phyloP scores from a whole-genome alignment of 2,888 invertebrate genomes.

The Agrilus mali region DNA sequence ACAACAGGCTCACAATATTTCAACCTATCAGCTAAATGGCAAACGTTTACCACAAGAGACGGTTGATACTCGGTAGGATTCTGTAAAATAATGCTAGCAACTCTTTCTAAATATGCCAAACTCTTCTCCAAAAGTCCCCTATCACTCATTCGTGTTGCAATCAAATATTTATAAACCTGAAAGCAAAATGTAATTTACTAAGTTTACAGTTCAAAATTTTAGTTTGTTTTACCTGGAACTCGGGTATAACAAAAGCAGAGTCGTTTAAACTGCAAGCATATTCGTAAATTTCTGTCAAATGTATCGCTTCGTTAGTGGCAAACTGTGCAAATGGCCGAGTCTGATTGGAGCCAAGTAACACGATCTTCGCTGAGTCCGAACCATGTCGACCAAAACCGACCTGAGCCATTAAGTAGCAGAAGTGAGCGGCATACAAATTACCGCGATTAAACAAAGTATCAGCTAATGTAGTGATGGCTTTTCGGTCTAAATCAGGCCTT shows the following conservation, averaged over 20 bases:
- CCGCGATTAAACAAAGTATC: constrained; percentile 63
- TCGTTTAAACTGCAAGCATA: constrained; percentile 77
- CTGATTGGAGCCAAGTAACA: constrained; percentile 68
- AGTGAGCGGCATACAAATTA: constrained; percentile 82
- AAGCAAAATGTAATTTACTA: constrained; percentile 17
- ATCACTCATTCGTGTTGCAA: constrained; percentile 66
- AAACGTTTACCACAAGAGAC: constrained; percentile 40
- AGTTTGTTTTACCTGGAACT: constrained; percentile 49
- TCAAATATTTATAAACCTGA: constrained; percentile 72
- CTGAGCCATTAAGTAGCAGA: constrained; percentile 87
- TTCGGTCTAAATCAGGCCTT: constrained; percentile 63
- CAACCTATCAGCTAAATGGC: constrained; percentile 32
- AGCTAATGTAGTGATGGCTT: constrained; percentile 63
- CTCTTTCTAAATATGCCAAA: constrained; percentile 71
- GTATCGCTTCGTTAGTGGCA: constrained; percentile 71
- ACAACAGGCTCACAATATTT: constrained; percentile 32
- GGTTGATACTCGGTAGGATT: constrained; percentile 40
- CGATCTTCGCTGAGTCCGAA: constrained; percentile 49
- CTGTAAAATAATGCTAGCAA: constrained; percentile 52
- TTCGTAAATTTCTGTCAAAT: constrained; percentile 92
- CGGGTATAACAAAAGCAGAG: constrained; percentile 55
- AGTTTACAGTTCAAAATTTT: not conserved
- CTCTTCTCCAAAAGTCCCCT: constrained; percentile 69
- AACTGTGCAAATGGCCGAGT: constrained; percentile 50
- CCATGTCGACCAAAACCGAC: constrained; percentile 40